Evolutionary conservation across 2,797 vertebrate species (phyloP), one percentile per base, ranked within the genome.

Genomic region (Denticeps clupeoides): DNA sequence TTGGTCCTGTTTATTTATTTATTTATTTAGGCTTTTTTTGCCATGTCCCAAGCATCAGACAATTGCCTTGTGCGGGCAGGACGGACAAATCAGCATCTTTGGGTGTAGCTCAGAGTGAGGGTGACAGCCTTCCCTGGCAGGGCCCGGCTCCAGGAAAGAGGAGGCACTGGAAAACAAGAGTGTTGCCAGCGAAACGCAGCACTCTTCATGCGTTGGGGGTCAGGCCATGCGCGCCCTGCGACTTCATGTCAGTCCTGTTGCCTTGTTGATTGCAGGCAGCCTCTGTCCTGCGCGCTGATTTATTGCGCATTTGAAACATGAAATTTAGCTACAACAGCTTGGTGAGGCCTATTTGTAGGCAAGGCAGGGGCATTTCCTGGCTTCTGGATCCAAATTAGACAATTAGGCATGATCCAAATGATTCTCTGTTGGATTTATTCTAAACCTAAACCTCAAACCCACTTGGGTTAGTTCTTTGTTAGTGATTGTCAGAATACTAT

Each of bases 91-190:
- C n/a, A n/a, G n/a, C n/a, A n/a, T n/a, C n/a, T n/a, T n/a, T n/a
- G n/a, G n/a, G n/a, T n/a, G 68, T 65, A 73, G 78, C 71, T 70
- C 63, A 67, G 62, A 66, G 28, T 61, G 70, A 80, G n/a, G n/a
- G 65, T 42, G 45, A 68, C 49, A 57, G 70, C 48, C 71, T 5
- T 2, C 64, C 67, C 52, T 70, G 60, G 61, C 47, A 31, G 56
- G 63, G 71, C 31, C 5, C 16, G 9, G 27, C 58, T 69, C 71
- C 72, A 73, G 72, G 71, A 71, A 69, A 71, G 44, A 68, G 71
- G 53, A 63, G 64, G 60, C 19, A 58, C 60, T 69, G 60, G 64
- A 72, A 70, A 72, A 65, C 63, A 55, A 44, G 15, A 53, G 9
- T 12, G 70, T 65, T 68, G 63, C 64, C 66, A 65, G 67, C 55